Base-by-base conservation (phyloP, 2,113 vertebrate genomes). In the Nannospalax galili region DNA sequence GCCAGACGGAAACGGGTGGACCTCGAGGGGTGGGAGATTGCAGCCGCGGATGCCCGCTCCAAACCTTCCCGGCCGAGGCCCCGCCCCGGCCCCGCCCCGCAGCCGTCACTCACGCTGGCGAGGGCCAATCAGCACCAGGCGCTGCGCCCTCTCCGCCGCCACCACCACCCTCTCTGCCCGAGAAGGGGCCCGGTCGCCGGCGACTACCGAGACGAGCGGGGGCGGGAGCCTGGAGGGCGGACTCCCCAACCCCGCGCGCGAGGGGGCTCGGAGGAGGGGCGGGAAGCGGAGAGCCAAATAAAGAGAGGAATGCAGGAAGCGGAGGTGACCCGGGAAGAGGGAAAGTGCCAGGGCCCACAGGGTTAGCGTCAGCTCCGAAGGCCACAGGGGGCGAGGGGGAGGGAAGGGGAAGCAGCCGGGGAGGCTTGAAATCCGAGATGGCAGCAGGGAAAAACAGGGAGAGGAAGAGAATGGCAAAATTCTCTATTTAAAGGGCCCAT, bases 271-370 rank as follows among this genome's bases (percentile, higher is more conserved):
- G 16, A 60, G 79, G n/a, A 62, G 45, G 72, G 87, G 69, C 72
- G 72, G 58, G 62, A 5, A 70, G 70, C 58, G 62, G 16, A 65
- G 26, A 19, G 70, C 78, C 89, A 91, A 84, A 92, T 78, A 93
- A 90, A 94, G n/a, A 90, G 75, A 96, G 82, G 91, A 91, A 88
- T 70, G 95, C 94, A 95, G 95, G 96, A 96, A 97, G 94, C 84
- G 24, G 94, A 95, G 96, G 91, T 97, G 96, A 96, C 96, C 95
- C 60, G 10, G 85, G 90, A 79, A 91, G 93, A 74, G 90, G 86
- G 86, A 89, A 88, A 87, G 92, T 93, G 93, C 92, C 92, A 28
- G 72, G 75, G 82, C 95, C 32, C 2, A 40, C 64, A 56, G 78
- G 91, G 88, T 73, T 15, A 19, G 81, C 48, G 64, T 88, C 89